Base-by-base conservation (phyloP, 2,888 invertebrate species). In the Epinotia demarniana region DNA sequence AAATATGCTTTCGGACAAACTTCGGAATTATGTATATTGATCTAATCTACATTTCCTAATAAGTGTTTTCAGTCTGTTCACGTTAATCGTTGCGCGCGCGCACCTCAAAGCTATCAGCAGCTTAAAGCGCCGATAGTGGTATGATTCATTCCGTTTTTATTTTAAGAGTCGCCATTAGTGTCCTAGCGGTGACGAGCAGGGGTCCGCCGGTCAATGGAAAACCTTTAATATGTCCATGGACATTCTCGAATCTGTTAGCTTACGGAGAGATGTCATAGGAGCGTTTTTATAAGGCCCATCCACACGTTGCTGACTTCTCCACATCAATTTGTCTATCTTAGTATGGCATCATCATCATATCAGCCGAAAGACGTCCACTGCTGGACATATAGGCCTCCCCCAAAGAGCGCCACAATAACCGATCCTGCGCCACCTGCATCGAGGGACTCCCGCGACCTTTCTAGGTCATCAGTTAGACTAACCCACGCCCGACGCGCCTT, bases 111-210 rank as follows among this genome's bases (percentile, higher is more conserved):
- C 18, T 71, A 75, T 75, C 75, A 62, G 61, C 43, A 55, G 55
- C 68, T 75, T 75, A 72, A 75, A 67, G 55, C 72, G n/a, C 27
- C 66, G 75, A 75, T 75, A 75, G 75, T 67, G 75, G 74, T 67
- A 72, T 75, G 75, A 75, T 60, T 60, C 75, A 75, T 71, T 75
- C 67, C 6, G 61, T 72, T 75, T 75, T 75, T 72, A 62, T 72
- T 18, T 61, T 60, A 66, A 72, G 43, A 33, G 58, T 75, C 49
- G 75, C 75, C 75, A 71, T 75, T 75, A 75, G 58, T 53, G 75
- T 75, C 70, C 75, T 75, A 75, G 75, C 61, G 53, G 53, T 60
- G 66, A 64, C 66, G 55, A 11, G 46, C 33, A 16, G 74, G 69
- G 69, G 1, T 23, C 69, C 69, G 8, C 4, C 5, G 69, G 49